Conservation (phyloP, 2,797 vertebrate species). For the Phrynocephalus guinanensis region DNA sequence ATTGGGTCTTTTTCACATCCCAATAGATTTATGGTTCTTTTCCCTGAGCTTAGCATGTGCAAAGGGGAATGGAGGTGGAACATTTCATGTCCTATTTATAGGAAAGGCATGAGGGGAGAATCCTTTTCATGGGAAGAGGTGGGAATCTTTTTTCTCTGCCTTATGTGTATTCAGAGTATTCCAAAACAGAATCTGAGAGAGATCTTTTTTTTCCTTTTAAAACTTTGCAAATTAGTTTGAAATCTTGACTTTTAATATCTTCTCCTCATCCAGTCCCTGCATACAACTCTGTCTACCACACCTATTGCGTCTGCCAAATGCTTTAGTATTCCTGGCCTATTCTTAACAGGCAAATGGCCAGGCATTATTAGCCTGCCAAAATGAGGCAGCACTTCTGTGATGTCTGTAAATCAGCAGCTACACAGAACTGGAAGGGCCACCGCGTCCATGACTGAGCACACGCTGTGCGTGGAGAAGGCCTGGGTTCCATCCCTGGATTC, state of each 20-base stretch:
- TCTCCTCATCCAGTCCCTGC: background rate
- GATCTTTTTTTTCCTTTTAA: background rate
- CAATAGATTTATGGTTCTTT: background rate
- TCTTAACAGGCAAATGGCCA: slow-evolving; percentile 1
- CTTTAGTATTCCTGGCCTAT: background rate
- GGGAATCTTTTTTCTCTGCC: background rate
- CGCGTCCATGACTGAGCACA: background rate
- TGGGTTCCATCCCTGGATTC: background rate
- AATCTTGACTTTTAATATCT: background rate
- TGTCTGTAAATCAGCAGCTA: background rate
- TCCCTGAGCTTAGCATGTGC: background rate
- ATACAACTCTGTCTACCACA: background rate
- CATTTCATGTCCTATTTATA: background rate
- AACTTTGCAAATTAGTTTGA: background rate
- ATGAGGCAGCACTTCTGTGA: background rate
- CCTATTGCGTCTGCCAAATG: background rate
- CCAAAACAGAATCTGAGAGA: background rate
- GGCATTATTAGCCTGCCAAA: background rate
- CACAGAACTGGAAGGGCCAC: background rate
- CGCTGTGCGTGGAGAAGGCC: background rate
- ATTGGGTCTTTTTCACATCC: background rate
- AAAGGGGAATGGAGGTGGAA: background rate
- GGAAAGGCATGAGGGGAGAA: background rate
- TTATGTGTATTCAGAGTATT: background rate
- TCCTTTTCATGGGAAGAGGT: too few species aligned